These are phyloP conservation scores for Poeciliopsis retropinna DNA, from an alignment of 2,113 vertebrate species.

Conservation along the genomic window DNA sequence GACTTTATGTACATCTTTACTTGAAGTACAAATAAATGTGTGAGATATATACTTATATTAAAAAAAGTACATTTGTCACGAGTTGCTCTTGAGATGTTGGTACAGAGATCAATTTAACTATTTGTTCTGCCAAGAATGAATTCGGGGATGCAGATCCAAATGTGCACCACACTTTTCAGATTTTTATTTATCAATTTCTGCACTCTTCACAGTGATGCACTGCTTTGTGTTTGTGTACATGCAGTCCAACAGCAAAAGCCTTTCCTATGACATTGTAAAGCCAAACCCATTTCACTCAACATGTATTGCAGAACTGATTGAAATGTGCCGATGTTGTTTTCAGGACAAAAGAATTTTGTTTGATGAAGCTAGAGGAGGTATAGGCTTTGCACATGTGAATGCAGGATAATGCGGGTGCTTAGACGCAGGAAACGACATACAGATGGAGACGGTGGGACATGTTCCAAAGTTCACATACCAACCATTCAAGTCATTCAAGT, in stretches of 20 bases:
- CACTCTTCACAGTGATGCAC: neutral
- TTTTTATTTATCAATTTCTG: neutral
- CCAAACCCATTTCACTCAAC: neutral
- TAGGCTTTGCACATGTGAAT: neutral
- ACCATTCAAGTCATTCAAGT: slow-evolving; percentile 8
- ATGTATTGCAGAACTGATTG: neutral
- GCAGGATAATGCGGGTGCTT: neutral
- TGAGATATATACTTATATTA: no score
- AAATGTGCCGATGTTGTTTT: neutral
- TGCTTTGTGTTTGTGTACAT: neutral
- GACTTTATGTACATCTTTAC: no score
- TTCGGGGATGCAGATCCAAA: neutral
- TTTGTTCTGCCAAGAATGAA: no score
- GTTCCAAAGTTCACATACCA: slow-evolving; percentile 20
- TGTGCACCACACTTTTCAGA: neutral
- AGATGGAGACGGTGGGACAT: slow-evolving; percentile 2
- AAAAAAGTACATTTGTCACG: no score
- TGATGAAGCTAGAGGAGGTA: no score
- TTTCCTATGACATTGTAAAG: no score
- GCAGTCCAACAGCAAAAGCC: neutral
- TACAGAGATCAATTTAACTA: no score
- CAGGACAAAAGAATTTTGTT: neutral
- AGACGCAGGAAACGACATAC: neutral
- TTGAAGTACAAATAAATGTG: no score
- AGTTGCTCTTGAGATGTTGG: no score